phyloP scores from a whole-genome alignment of 2,113 vertebrate species.

The Clarias gariepinus region DNA sequence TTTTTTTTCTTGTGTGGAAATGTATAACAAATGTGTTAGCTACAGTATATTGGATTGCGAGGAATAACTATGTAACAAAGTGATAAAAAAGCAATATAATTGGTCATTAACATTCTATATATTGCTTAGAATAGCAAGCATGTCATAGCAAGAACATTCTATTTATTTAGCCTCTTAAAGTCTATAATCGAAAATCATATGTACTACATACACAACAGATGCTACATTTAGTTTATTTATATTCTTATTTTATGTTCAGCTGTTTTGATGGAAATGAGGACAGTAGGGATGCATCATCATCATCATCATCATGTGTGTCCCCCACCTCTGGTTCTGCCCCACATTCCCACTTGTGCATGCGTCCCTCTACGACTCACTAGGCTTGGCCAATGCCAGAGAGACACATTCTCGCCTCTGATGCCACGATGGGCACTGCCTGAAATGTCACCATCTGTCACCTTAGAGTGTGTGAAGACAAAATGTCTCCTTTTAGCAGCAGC shows the following conservation, averaged over 20 bases:
- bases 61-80: too few relatives aligned
- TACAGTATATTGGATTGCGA: too few relatives aligned
- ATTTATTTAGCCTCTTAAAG: not conserved
- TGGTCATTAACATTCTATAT: not conserved
- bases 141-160: not conserved
- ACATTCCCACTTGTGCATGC: constrained; percentile 34
- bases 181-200: not conserved
- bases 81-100: too few relatives aligned
- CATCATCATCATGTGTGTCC: not conserved
- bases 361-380: constrained; percentile 30
- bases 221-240: not conserved
- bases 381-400: constrained; percentile 32
- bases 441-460: constrained; percentile 64
- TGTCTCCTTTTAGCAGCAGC: constrained; percentile 37
- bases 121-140: not conserved
- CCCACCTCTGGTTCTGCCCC: constrained; percentile 28
- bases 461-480: constrained; percentile 43
- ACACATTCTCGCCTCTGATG: constrained; percentile 38
- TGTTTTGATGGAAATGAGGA: not conserved
- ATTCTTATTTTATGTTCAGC: not conserved
- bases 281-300: not conserved
- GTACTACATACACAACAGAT: not conserved
- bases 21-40: too few relatives aligned
- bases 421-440: constrained; percentile 45
- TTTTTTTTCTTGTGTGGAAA: too few relatives aligned